Conservation (phyloP, 2,113 vertebrate genomes). For the Turdus rufiventris region DNA sequence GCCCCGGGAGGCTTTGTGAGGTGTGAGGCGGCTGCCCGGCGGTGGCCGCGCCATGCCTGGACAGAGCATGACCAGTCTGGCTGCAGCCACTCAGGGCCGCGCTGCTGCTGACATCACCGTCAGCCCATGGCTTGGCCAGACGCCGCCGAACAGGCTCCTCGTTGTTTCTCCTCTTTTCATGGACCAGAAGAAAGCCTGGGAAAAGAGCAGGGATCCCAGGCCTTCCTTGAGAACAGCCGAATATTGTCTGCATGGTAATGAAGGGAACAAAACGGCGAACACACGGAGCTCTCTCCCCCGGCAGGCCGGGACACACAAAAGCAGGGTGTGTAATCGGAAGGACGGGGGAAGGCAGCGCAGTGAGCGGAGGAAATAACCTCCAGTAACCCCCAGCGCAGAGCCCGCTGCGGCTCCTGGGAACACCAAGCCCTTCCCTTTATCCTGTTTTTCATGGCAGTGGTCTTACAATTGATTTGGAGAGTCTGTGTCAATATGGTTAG, state of each 20-base stretch:
- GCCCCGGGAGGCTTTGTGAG: constrained; percentile 67
- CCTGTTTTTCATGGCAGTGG: background rate
- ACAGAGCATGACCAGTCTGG: constrained; percentile 77
- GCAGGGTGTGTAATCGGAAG: background rate
- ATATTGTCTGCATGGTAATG: constrained; percentile 47
- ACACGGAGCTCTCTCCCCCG: background rate
- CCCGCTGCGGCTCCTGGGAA: background rate
- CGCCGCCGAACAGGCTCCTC: constrained; percentile 57
- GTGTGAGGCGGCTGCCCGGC: constrained; percentile 68
- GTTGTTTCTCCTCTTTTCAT: constrained; percentile 62
- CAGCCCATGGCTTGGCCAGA: constrained; percentile 63
- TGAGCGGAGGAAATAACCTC: background rate
- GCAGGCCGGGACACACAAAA: background rate
- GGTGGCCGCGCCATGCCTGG: constrained; percentile 69
- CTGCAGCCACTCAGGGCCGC: constrained; percentile 75
- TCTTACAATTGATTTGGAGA: background rate
- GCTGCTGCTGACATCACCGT: constrained; percentile 73
- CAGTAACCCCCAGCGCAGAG: background rate
- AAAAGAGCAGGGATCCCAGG: constrained; percentile 63
- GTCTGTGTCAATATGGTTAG: background rate
- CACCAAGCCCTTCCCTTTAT: background rate
- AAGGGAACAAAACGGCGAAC: constrained; percentile 33
- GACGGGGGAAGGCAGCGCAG: background rate
- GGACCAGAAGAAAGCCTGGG: constrained; percentile 67
- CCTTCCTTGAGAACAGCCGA: constrained; percentile 67